These are phyloP conservation scores for Oikopleura dioica DNA, from an alignment of 23 tunicate genomes.

Conservation along the genomic window DNA sequence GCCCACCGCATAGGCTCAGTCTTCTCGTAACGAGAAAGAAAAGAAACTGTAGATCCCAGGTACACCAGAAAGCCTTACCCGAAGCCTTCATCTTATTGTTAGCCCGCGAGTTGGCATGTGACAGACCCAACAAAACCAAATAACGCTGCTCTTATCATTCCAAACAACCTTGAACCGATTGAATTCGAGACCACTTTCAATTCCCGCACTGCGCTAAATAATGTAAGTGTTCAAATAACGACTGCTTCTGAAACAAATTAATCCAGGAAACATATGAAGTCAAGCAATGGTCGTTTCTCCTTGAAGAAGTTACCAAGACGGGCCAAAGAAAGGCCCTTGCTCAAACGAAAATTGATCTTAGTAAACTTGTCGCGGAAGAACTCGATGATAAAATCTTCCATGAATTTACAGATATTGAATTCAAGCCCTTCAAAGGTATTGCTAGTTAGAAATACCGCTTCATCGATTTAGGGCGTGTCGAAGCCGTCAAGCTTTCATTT, in stretches of 20 bases:
- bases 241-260: not conserved
- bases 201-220: not conserved
- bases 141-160: not conserved
- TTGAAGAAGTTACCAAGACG: not conserved
- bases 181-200: not conserved
- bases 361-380: not conserved
- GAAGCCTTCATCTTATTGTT: too few species aligned
- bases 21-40: not conserved
- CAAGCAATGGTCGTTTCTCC: not conserved
- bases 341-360: not conserved
- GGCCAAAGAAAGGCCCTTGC: not conserved
- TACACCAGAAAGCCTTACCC: too few species aligned
- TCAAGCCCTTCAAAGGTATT: not conserved
- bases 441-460: too few species aligned
- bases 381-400: not conserved
- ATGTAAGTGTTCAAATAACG: not conserved
- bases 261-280: not conserved
- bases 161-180: not conserved
- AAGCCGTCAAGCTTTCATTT: too few species aligned
- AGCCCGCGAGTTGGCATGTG: not conserved
- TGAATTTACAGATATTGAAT: not conserved
- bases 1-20: not conserved
- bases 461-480: too few species aligned
- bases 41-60: not conserved
- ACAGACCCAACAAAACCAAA: not conserved